A percentile compares a stretch with the other conserved stretches of the same genome.
Evolutionary conservation across 2,797 vertebrate genomes (phyloP).

Genomic region (Alosa sapidissima): DNA sequence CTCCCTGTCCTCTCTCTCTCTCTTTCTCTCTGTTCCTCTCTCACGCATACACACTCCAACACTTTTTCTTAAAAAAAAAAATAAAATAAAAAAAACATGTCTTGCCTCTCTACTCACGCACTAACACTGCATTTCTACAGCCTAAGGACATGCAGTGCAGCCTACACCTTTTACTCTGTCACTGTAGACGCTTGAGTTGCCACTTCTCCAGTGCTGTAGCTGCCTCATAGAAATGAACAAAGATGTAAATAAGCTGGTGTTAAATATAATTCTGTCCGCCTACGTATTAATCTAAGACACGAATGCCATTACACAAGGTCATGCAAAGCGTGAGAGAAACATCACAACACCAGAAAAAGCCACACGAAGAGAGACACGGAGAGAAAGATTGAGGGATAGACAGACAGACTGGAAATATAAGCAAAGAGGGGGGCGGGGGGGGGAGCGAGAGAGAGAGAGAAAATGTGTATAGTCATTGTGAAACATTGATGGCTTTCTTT

Average conservation of each 20-base stretch:
- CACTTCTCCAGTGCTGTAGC: too few species aligned
- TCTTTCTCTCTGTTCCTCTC: constrained; percentile 13
- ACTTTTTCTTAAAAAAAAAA: too few species aligned
- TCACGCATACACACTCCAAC: neutral
- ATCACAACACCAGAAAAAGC: neutral
- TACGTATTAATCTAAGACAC: neutral
- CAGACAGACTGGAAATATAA: neutral
- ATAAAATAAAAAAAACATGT: neutral
- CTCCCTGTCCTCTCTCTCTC: constrained; percentile 25
- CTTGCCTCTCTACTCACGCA: neutral
- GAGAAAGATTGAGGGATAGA: neutral
- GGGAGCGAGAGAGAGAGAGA: constrained; percentile 24
- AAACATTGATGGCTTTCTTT: constrained; percentile 22
- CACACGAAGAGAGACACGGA: neutral
- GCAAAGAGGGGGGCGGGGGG: neutral
- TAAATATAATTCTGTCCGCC: neutral
- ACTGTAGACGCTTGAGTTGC: neutral
- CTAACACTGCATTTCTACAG: neutral
- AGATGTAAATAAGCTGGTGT: neutral
- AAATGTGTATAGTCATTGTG: constrained; percentile 55
- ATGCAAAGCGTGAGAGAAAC: neutral
- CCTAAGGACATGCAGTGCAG: neutral
- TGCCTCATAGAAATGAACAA: neutral
- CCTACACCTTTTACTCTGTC: neutral
- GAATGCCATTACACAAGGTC: neutral